Evolutionary conservation across 2,113 vertebrate species (phyloP).

Genomic region (Tupaia chinensis): DNA sequence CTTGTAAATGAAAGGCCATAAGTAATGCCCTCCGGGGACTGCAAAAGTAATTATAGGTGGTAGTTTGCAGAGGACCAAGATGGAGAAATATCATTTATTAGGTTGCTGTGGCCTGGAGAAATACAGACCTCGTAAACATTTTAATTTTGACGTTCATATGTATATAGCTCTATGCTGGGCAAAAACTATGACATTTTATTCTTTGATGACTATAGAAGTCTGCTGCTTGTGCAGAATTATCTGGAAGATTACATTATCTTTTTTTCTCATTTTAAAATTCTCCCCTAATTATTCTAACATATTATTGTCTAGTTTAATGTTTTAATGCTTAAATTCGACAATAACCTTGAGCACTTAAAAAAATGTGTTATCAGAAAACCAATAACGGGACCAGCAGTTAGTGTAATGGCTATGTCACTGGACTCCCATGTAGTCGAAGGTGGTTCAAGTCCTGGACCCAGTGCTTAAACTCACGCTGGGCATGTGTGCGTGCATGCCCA

Average conservation of each 20-base stretch:
- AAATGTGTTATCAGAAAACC: neutral
- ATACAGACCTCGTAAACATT: conserved; percentile 27
- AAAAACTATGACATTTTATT: neutral
- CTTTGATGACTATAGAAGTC: neutral
- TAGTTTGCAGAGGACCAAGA: neutral
- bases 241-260: neutral
- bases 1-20: neutral
- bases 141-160: conserved; percentile 38
- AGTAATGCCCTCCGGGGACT: neutral
- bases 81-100: neutral
- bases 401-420: too few species aligned
- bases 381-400: neutral
- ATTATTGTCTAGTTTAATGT: neutral
- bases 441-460: too few species aligned
- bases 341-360: neutral
- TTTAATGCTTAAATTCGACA: conserved; percentile 14
- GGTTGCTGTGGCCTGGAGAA: neutral
- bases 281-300: neutral
- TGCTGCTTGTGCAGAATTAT: neutral
- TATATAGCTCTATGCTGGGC: neutral
- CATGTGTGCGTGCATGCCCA: too few species aligned
- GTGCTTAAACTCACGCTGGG: too few species aligned
- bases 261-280: conserved; percentile 18
- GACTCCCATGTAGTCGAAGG: too few species aligned
- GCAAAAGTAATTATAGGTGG: neutral